These are phyloP conservation scores for Amphiura filiformis DNA, from an alignment of 35 echinoderm and acorn worm genomes.

Conservation along the genomic window DNA sequence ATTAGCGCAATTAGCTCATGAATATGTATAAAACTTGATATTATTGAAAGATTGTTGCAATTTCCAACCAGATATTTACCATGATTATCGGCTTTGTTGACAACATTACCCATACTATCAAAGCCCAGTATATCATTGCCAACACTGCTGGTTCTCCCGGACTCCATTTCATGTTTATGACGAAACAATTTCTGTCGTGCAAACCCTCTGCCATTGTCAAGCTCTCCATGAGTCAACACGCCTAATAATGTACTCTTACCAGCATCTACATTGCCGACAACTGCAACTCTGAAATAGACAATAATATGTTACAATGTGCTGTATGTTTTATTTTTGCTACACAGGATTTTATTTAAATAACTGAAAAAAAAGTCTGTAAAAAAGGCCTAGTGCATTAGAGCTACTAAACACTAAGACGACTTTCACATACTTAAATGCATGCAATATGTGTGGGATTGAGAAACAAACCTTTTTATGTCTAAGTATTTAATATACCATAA, in stretches of 20 bases:
- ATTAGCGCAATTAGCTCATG: too few species aligned
- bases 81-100: conserved; percentile 91
- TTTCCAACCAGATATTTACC: conserved; percentile 59
- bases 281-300: conserved; percentile 74
- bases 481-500: too few species aligned
- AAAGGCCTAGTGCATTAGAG: too few species aligned
- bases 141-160: conserved; percentile 94
- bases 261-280: conserved; percentile 97
- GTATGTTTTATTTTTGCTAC: too few species aligned
- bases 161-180: conserved; percentile 99
- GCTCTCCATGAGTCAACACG: conserved; percentile 91
- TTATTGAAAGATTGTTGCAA: too few species aligned
- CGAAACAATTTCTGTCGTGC: conserved; percentile 95
- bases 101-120: conserved; percentile 83
- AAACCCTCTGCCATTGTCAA: conserved; percentile 94
- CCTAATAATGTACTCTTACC: conserved; percentile 96
- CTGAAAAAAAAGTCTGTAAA: too few species aligned
- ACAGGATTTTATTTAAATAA: too few species aligned
- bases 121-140: conserved; percentile 98
- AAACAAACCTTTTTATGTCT: too few species aligned
- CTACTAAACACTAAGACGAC: not conserved
- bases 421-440: too few species aligned
- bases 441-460: too few species aligned
- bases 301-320: not conserved
- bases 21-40: too few species aligned